phyloP scores from a whole-genome alignment of 1,140 invertebrate species.

The Eumaeus atala region DNA sequence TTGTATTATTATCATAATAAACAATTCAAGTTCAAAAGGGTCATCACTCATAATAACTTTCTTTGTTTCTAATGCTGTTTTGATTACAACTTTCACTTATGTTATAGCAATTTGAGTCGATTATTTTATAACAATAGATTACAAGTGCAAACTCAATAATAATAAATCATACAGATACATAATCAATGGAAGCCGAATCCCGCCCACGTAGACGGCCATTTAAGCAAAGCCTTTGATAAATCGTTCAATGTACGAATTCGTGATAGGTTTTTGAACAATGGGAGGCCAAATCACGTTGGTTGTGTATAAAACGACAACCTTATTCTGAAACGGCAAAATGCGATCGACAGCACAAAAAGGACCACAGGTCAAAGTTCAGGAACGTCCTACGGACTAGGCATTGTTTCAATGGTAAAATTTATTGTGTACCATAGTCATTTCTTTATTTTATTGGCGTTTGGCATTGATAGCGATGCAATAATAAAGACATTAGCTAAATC shows the following conservation, averaged over 20 bases:
- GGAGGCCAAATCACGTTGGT: conserved; percentile 6
- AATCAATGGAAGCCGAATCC: conserved; percentile 28
- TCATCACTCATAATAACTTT: conserved; percentile 1
- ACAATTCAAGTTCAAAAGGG: neutral
- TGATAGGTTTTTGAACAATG: conserved; percentile 12
- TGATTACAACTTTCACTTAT: conserved; percentile 29
- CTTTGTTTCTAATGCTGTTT: conserved; percentile 9
- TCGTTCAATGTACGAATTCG: conserved; percentile 15
- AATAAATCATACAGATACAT: conserved; percentile 34
- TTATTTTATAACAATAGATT: conserved; percentile 26
- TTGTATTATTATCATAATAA: neutral
- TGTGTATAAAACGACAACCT: neutral
- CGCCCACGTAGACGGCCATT: conserved; percentile 26
- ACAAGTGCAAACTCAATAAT: conserved; percentile 36
- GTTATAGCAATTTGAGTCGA: conserved; percentile 27
- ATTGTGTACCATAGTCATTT: neutral
- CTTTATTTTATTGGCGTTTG: conserved; percentile 30
- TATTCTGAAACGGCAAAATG: conserved; percentile 32
- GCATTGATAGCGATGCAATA: conserved; percentile 20
- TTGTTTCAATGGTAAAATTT: conserved; percentile 25
- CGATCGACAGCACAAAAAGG: conserved; percentile 17
- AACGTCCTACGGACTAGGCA: conserved; percentile 36
- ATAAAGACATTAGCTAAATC: neutral
- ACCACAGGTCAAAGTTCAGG: conserved; percentile 36
- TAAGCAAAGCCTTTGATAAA: conserved; percentile 24